These are phyloP conservation scores for Drosophila carrolli DNA, from an alignment of 1,140 invertebrate species.

Conservation along the genomic window DNA sequence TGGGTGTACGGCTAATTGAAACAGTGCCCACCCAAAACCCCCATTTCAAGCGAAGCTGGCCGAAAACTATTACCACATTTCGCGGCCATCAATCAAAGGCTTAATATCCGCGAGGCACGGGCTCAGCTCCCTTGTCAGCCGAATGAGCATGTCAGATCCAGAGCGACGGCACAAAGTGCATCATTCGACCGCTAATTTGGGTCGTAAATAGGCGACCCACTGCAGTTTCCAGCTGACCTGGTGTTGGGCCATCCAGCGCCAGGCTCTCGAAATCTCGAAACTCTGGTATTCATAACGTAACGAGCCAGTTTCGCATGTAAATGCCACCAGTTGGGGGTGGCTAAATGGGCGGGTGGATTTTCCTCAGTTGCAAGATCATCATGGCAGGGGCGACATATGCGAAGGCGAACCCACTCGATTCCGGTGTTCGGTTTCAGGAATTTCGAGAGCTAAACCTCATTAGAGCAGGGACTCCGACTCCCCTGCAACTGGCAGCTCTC, in stretches of 20 bases:
- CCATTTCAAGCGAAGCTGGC: constrained; percentile 1
- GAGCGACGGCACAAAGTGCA: constrained; percentile 36
- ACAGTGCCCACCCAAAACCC: constrained; percentile 5
- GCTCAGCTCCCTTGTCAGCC: constrained; percentile 11
- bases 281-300: constrained; percentile 63
- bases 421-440: constrained; percentile 17
- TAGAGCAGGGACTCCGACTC: constrained; percentile 19
- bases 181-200: constrained; percentile 61
- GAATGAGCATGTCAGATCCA: constrained; percentile 36
- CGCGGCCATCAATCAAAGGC: constrained; percentile 47
- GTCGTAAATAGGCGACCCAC: constrained; percentile 34
- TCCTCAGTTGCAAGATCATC: constrained; percentile 8
- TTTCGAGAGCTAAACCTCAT: constrained; percentile 49
- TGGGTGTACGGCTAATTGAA: constrained; percentile 32
- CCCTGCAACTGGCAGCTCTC: constrained; percentile 22
- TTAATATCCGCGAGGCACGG: constrained; percentile 61
- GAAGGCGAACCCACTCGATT: constrained; percentile 38
- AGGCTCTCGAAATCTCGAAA: background rate
- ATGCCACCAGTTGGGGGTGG: constrained; percentile 29
- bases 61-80: constrained; percentile 45
- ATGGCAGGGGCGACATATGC: constrained; percentile 17
- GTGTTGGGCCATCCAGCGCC: constrained; percentile 8
- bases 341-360: background rate
- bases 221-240: constrained; percentile 27
- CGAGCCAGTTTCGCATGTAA: constrained; percentile 56